Evolutionary conservation across 1,140 invertebrate species (phyloP).

Genomic region (Drosophila navojoa): DNA sequence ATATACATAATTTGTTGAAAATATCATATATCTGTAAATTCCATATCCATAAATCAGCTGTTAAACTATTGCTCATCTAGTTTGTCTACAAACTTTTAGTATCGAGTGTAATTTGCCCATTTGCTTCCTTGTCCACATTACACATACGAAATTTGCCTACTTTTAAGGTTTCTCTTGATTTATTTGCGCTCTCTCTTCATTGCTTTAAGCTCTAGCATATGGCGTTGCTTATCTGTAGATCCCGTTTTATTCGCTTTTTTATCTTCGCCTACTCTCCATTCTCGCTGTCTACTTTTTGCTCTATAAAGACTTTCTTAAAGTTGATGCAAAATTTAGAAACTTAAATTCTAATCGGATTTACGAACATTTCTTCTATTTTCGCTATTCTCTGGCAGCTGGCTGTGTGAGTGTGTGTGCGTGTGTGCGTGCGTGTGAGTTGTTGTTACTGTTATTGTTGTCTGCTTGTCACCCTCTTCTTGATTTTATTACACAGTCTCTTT

Average conservation of each 20-base stretch:
- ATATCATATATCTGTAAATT: no score
- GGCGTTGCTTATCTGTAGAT: conserved; percentile 35
- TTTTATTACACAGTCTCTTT: conserved; percentile 80
- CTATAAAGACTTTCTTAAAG: conserved; percentile 50
- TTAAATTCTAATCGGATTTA: conserved; percentile 78
- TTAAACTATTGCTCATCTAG: not conserved
- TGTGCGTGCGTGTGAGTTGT: conserved; percentile 39
- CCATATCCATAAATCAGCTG: no score
- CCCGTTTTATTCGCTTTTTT: conserved; percentile 13
- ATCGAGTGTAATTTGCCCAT: not conserved
- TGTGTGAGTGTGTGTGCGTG: conserved; percentile 59
- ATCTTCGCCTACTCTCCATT: conserved; percentile 2
- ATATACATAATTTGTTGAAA: no score
- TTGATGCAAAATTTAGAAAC: conserved; percentile 57
- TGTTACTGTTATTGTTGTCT: conserved; percentile 48
- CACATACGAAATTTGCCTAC: no score
- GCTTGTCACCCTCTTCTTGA: conserved; percentile 78
- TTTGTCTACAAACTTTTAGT: not conserved
- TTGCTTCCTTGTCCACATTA: not conserved
- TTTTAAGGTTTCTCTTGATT: not conserved
- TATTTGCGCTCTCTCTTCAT: not conserved
- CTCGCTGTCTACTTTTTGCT: not conserved
- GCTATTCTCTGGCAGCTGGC: conserved; percentile 64
- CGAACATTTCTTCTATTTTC: conserved; percentile 51
- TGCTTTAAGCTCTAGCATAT: conserved; percentile 28